Evolutionary conservation across 2,797 vertebrate genomes (phyloP), one percentile per base, ranked within the genome.

Genomic region (Crocidura indochinensis): DNA sequence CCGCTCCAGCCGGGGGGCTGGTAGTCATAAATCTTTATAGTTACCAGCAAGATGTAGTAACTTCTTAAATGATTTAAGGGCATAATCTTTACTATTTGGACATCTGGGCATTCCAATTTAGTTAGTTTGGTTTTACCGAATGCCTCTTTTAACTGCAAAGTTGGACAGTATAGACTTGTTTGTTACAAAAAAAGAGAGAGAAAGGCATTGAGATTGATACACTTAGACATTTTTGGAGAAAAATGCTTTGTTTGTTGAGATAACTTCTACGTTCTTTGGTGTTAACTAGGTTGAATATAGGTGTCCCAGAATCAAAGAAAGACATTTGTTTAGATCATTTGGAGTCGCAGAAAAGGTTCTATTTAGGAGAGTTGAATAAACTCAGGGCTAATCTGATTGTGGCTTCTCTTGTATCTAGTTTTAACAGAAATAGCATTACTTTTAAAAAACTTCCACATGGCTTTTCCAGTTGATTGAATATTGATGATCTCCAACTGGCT

Each of bases 41-140:
- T 84, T 51, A 79, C 6, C 56, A 17, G 47, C 29, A 60, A 87
- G 46, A 64, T 22, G 72, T 3, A 87, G 51, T 81, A 67, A 81
- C 14, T 80, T 93, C 44, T 15, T 44, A 64, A 51, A 67, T 51
- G 38, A 46, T 65, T 90, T 87, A 47, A 77, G 88, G 49, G 3
- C 64, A 77, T 47, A 85, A 60, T 85, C 24, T 1, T 4, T 1
- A 71, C 67, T 44, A n/a, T 47, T 53, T 72, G 0, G 38, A n/a
- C 24, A 81, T 75, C 47, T 80, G 47, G 46, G 2, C 27, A 75
- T 69, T 17, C 78, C 14, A 49, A 72, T 87, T 87, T 64, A 83
- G 56, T 94, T 82, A 20, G 12, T 47, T 85, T 77, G 8, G 53
- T 87, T 90, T 93, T 78, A 76, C 88, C 29, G 86, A 88, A 71